Percentiles rank a stretch among this genome's conserved stretches.
These are phyloP conservation scores for Oegoconia quadripuncta DNA, from an alignment of 2,888 invertebrate species.

Conservation along the genomic window DNA sequence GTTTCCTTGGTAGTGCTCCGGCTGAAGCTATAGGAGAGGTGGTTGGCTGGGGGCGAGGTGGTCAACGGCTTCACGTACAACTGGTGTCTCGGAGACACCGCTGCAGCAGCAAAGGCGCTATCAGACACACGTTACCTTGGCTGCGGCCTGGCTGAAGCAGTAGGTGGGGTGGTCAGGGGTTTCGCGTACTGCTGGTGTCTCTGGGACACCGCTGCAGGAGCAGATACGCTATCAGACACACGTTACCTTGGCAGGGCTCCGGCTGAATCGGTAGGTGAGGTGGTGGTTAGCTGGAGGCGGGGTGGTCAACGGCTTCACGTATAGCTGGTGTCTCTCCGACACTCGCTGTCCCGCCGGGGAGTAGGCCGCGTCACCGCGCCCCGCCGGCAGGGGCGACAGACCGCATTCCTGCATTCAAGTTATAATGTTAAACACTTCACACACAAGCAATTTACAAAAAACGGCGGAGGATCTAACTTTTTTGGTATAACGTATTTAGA, in stretches of 20 bases:
- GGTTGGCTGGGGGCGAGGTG: conserved; percentile 66
- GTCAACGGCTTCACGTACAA: conserved; percentile 71
- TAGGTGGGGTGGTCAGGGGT: background rate
- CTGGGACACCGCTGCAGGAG: no score
- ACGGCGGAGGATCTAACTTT: no score
- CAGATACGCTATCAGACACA: no score
- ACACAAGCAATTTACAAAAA: no score
- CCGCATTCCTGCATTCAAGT: conserved; percentile 52
- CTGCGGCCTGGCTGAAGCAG: background rate
- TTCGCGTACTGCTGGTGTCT: background rate
- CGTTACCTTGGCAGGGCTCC: conserved; percentile 80
- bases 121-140: no score
- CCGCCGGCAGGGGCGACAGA: conserved; percentile 83
- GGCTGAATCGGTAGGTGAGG: conserved; percentile 89
- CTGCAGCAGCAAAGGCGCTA: no score
- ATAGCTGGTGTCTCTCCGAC: conserved; percentile 76
- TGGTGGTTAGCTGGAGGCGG: conserved; percentile 73
- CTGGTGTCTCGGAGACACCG: conserved; percentile 77
- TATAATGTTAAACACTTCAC: background rate
- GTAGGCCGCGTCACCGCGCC: conserved; percentile 81
- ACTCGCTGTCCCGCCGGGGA: conserved; percentile 66
- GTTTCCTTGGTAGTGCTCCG: no score
- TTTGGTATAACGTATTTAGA: no score
- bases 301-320: conserved; percentile 70
- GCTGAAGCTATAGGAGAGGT: conserved; percentile 88